Conservation (phyloP, 2,888 invertebrate species). For the Rhabditoides inermis region DNA sequence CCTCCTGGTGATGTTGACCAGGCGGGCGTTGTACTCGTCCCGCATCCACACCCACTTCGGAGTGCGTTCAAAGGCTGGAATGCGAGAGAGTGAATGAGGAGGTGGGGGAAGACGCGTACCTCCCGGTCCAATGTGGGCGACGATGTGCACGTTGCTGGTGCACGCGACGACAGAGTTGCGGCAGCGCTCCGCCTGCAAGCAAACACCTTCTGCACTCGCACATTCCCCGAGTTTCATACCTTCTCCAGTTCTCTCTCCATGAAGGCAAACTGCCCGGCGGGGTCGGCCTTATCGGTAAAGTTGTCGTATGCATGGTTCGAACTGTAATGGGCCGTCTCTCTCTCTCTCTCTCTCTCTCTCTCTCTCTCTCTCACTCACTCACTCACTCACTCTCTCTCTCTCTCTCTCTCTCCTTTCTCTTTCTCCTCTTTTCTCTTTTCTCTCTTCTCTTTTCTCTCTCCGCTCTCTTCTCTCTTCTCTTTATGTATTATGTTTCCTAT, state of each 20-base stretch:
- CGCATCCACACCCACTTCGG: constrained; percentile 53
- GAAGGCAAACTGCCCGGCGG: constrained; percentile 45
- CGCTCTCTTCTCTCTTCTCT: too few species aligned
- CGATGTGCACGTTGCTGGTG: constrained; percentile 31
- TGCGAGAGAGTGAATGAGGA: neutral
- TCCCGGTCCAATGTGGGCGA: constrained; percentile 49
- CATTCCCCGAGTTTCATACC: constrained; percentile 24
- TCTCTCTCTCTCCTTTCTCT: too few species aligned
- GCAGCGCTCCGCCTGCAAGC: neutral
- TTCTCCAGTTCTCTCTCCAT: constrained; percentile 27
- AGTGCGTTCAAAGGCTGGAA: constrained; percentile 49
- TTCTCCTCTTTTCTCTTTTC: too few species aligned
- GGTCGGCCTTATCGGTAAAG: constrained; percentile 36
- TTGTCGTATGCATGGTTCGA: constrained; percentile 26
- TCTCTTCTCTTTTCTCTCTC: too few species aligned
- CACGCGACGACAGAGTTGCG: constrained; percentile 10
- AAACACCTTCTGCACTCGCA: constrained; percentile 6
- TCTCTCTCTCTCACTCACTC: too few species aligned
- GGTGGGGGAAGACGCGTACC: constrained; percentile 12
- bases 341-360: too few species aligned
- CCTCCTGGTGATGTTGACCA: constrained; percentile 47
- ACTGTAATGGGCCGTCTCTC: constrained; percentile 10
- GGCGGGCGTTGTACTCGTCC: constrained; percentile 49
- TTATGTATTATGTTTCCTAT: too few species aligned
- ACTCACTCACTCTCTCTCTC: too few species aligned